Base-by-base conservation (phyloP, 2,113 vertebrate species). In the Pantherophis guttatus region DNA sequence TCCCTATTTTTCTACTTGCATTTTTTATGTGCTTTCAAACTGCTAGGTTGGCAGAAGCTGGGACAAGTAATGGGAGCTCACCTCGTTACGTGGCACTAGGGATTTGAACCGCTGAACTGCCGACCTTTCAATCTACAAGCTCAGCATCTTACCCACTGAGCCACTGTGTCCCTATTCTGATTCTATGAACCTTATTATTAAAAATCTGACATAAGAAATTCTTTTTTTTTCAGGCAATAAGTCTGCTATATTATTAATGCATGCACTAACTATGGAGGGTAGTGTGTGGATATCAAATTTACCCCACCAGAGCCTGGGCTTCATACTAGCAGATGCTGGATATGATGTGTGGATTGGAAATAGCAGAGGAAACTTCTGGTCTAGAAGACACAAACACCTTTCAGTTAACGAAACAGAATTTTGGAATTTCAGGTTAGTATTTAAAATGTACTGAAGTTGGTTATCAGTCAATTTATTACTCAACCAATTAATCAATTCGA, bases 291-390 rank as follows among this genome's bases (percentile, higher is more conserved):
- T n/a, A n/a, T n/a, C n/a, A n/a, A n/a, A 98, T 95, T 97, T 96
- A 98, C 98, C 3, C 97, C 97, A 88, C 95, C 98, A 95, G 90
- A 98, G 98, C 90, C 96, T 99, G 94, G 99, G 98, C 9, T 99
- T 98, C 93, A 93, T 98, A 3, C 95, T 99, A 81, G 98, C 98
- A 8, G 98, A 99, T 90, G 97, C 97, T 12, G 98, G 98, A 1
- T 99, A 98, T 86, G 98, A 99, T 0, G 98, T 99, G 48, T 99
- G 98, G 99, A 94, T 99, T 44, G 98, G 98, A 65, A 99, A 99
- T 93, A 99, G 98, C 94, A 96, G 98, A 75, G 99, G 98, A 29
- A 99, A 98, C 96, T 98, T 97, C 15, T 99, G 98, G 98, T 99
- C 98, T 90, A 97, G 97, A 94, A 98, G 97, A 93, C 98, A 99